These are phyloP conservation scores for Hylyphantes graminicola DNA, from an alignment of 1,140 invertebrate species.

Conservation along the genomic window DNA sequence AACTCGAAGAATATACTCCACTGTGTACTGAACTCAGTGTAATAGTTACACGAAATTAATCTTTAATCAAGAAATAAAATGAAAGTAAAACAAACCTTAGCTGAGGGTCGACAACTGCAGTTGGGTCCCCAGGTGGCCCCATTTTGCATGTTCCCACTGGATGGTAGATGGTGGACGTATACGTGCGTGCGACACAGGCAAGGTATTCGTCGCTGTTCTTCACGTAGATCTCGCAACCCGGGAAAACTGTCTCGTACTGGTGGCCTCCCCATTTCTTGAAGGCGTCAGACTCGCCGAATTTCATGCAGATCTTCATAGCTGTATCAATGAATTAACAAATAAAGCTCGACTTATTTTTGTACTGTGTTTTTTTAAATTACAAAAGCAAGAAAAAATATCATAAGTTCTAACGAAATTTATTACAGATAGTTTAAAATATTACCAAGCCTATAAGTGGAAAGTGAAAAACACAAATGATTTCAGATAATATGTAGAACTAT, in stretches of 20 bases:
- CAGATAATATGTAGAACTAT: too few relatives aligned
- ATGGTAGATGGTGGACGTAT: conserved; percentile 83
- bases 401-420: too few relatives aligned
- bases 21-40: neutral
- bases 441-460: too few relatives aligned
- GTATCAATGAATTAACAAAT: too few relatives aligned
- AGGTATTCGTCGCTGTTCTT: conserved; percentile 85
- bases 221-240: conserved; percentile 77
- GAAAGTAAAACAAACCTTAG: conserved; percentile 62
- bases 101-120: conserved; percentile 88
- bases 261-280: conserved; percentile 59
- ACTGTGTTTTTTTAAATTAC: too few relatives aligned
- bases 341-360: too few relatives aligned
- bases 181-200: conserved; percentile 85
- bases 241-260: conserved; percentile 66
- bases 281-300: conserved; percentile 54
- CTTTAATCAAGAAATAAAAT: neutral
- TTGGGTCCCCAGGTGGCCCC: conserved; percentile 85
- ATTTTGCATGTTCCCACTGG: conserved; percentile 92
- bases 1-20: neutral
- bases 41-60: neutral
- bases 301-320: conserved; percentile 63
- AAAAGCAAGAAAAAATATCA: too few relatives aligned
- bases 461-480: too few relatives aligned
- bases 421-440: too few relatives aligned